Evolutionary conservation across 2,888 invertebrate genomes (phyloP).

Genomic region (Phymatocera aterrima): DNA sequence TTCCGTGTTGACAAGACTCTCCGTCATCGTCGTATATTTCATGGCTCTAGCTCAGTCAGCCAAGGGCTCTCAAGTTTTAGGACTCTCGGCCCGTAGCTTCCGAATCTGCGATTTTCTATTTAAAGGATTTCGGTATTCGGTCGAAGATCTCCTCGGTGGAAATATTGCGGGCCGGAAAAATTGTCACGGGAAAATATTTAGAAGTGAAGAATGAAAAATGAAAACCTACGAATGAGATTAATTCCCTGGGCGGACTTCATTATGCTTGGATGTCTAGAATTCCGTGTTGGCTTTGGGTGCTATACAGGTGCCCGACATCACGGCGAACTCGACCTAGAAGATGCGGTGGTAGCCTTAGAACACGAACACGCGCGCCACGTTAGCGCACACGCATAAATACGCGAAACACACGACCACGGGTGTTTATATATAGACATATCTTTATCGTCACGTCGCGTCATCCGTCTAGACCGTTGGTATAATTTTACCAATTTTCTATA

Average conservation of each 20-base stretch:
- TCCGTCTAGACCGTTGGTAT: constrained; percentile 39
- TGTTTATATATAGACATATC: constrained; percentile 43
- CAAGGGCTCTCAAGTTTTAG: background rate
- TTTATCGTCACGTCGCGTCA: constrained; percentile 41
- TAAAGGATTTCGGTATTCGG: too few relatives aligned
- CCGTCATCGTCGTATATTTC: background rate
- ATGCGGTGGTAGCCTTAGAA: constrained; percentile 14
- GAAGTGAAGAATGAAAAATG: too few relatives aligned
- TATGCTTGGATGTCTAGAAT: background rate
- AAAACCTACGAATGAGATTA: too few relatives aligned
- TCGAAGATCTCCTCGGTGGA: too few relatives aligned
- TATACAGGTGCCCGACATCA: constrained; percentile 26
- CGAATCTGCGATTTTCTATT: too few relatives aligned
- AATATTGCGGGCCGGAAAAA: too few relatives aligned
- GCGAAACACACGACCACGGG: background rate
- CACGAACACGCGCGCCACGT: background rate
- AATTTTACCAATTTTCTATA: constrained; percentile 22
- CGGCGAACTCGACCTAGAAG: constrained; percentile 45
- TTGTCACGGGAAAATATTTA: too few relatives aligned
- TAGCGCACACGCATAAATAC: background rate
- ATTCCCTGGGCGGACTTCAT: background rate
- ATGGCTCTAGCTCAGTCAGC: background rate
- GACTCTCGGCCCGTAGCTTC: background rate
- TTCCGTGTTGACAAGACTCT: background rate
- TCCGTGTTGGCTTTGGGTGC: background rate